Conservation (phyloP, 2,797 vertebrate species). For the Smutsia temminckii region DNA sequence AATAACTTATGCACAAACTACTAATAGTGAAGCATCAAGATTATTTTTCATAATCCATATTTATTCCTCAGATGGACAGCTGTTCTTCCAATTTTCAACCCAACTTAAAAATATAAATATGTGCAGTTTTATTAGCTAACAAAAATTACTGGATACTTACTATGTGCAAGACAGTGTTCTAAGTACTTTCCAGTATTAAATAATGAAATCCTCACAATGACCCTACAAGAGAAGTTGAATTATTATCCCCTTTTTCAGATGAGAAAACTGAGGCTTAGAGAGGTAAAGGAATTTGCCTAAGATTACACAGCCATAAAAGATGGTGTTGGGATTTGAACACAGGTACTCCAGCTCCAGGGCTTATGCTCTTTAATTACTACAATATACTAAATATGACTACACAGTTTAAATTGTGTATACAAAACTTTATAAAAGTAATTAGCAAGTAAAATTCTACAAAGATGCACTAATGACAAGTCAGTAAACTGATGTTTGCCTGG, state of each 20-base stretch:
- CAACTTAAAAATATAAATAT: not conserved
- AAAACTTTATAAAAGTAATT: slow-evolving; percentile 51
- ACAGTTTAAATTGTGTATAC: slow-evolving; percentile 42
- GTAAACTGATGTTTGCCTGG: slow-evolving; percentile 47
- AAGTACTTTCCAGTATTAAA: slow-evolving; percentile 10
- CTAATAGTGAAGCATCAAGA: not conserved
- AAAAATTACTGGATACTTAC: slow-evolving; percentile 36
- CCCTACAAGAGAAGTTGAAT: not conserved
- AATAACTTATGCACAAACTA: slow-evolving; percentile 39
- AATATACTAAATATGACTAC: not conserved
- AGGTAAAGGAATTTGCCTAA: slow-evolving; percentile 35
- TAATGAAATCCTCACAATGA: slow-evolving; percentile 26
- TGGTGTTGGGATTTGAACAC: slow-evolving; percentile 9
- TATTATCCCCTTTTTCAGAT: not conserved
- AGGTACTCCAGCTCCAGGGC: not conserved
- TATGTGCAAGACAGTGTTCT: slow-evolving; percentile 1
- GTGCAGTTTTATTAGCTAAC: slow-evolving; percentile 45
- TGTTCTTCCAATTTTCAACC: slow-evolving; percentile 6
- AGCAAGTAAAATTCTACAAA: slow-evolving; percentile 56
- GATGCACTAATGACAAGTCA: slow-evolving; percentile 49
- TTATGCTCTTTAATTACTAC: not conserved
- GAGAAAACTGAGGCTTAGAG: slow-evolving; percentile 27
- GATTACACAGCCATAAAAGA: not conserved
- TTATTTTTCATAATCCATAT: slow-evolving; percentile 53
- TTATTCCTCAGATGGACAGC: not conserved